A percentile compares a stretch with the other conserved stretches of the same genome.
phyloP scores from a whole-genome alignment of 2,113 vertebrate genomes.

The Catharus bicknelli region DNA sequence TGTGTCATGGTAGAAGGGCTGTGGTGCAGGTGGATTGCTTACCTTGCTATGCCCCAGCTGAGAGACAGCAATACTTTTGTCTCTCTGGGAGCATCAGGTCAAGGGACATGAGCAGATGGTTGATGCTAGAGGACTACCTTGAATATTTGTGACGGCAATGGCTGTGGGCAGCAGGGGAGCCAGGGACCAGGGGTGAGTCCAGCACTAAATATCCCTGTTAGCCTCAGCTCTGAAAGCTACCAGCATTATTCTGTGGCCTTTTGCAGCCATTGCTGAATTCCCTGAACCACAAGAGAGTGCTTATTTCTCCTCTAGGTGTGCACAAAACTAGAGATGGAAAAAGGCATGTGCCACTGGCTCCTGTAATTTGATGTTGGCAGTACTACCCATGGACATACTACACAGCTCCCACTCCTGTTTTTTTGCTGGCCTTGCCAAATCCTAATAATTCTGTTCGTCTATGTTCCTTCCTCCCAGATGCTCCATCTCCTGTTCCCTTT shows the following conservation, averaged over 20 bases:
- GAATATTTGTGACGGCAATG: background rate
- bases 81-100: background rate
- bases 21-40: background rate
- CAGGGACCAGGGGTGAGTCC: background rate
- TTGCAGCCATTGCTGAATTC: background rate
- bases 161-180: background rate
- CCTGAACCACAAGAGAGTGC: background rate
- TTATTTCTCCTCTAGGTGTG: background rate
- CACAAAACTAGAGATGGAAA: fast-evolving
- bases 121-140: background rate
- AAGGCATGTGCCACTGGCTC: background rate
- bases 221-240: background rate
- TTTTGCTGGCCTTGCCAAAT: conserved; percentile 19
- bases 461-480: conserved; percentile 13
- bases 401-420: background rate
- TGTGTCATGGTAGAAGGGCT: background rate
- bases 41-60: background rate
- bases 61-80: background rate
- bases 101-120: fast-evolving
- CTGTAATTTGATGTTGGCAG: background rate
- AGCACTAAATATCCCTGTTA: background rate
- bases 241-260: background rate
- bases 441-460: conserved; percentile 30
- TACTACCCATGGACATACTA: background rate
- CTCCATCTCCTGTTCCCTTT: conserved; percentile 29